phyloP scores from a whole-genome alignment of 2,797 vertebrate species.

The Triplophysa bombifrons region DNA sequence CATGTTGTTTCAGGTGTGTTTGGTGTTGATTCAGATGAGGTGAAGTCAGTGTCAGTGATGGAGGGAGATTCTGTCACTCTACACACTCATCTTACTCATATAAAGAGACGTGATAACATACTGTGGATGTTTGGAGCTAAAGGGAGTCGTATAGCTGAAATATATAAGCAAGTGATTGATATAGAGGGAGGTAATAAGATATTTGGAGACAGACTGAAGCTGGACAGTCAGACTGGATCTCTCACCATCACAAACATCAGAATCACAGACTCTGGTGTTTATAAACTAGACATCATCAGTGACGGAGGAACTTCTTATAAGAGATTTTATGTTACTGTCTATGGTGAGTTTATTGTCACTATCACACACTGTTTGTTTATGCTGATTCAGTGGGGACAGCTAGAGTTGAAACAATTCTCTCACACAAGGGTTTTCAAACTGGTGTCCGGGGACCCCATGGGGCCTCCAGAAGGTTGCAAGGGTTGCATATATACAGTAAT shows the following conservation, averaged over 20 bases:
- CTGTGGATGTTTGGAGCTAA: not conserved
- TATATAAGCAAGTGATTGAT: rapidly evolving
- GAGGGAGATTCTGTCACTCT: constrained; percentile 1
- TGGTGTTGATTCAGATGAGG: too few relatives aligned
- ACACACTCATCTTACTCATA: not conserved
- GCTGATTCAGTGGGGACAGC: too few relatives aligned
- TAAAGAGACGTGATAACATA: not conserved
- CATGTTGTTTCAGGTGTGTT: too few relatives aligned
- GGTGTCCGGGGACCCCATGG: too few relatives aligned
- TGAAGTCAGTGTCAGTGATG: not conserved
- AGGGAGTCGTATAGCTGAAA: not conserved
- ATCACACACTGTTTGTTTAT: too few relatives aligned
- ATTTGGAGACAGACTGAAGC: not conserved
- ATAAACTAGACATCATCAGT: not conserved
- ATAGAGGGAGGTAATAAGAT: rapidly evolving
- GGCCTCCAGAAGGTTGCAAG: too few relatives aligned
- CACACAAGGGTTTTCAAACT: too few relatives aligned
- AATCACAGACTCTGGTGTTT: not conserved
- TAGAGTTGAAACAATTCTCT: too few relatives aligned
- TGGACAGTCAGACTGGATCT: constrained; percentile 2
- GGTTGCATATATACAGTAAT: too few relatives aligned
- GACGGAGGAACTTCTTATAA: too few relatives aligned
- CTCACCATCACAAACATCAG: constrained; percentile 27
- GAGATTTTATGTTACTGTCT: too few relatives aligned
- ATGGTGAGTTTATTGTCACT: too few relatives aligned